Evolutionary conservation across 2,113 vertebrate species (phyloP).

Genomic region (Gallinago paraguaiae): DNA sequence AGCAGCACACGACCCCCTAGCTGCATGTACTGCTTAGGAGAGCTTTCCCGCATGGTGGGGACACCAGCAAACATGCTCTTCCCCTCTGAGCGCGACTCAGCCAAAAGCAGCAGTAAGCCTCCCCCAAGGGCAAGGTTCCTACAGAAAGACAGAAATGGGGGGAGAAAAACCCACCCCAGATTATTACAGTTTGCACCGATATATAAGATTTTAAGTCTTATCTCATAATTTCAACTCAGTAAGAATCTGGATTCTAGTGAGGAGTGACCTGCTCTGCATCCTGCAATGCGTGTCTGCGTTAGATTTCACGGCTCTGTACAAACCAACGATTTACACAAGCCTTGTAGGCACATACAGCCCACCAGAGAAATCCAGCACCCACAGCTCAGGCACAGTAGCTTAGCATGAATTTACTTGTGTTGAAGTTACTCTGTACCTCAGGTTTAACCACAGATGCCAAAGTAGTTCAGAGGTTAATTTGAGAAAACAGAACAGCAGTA

Average conservation of each 20-base stretch:
- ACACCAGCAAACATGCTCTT: constrained; percentile 99
- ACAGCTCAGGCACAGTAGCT: not conserved
- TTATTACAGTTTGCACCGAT: not conserved
- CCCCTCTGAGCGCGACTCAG: constrained; percentile 93
- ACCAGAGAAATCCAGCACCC: not conserved
- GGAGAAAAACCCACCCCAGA: not conserved
- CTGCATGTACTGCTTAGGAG: constrained; percentile 99
- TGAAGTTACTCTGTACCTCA: constrained; percentile 25
- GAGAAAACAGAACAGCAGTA: not conserved
- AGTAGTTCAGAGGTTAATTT: constrained; percentile 43
- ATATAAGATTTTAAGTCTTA: not conserved
- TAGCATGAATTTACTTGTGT: not conserved
- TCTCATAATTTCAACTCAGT: not conserved
- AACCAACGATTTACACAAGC: not conserved
- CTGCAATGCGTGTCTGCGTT: not conserved
- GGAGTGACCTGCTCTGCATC: not conserved
- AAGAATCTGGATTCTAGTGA: not conserved
- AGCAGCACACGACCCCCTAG: constrained; percentile 91
- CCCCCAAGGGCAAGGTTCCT: constrained; percentile 97
- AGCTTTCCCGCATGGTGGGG: constrained; percentile 95
- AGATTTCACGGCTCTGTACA: not conserved
- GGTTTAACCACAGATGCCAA: not conserved
- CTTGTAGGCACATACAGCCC: not conserved
- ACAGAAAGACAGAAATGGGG: not conserved
- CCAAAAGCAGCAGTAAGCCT: constrained; percentile 90